Base-by-base conservation (phyloP, 2,113 vertebrate species). In the Montifringilla adamsi region DNA sequence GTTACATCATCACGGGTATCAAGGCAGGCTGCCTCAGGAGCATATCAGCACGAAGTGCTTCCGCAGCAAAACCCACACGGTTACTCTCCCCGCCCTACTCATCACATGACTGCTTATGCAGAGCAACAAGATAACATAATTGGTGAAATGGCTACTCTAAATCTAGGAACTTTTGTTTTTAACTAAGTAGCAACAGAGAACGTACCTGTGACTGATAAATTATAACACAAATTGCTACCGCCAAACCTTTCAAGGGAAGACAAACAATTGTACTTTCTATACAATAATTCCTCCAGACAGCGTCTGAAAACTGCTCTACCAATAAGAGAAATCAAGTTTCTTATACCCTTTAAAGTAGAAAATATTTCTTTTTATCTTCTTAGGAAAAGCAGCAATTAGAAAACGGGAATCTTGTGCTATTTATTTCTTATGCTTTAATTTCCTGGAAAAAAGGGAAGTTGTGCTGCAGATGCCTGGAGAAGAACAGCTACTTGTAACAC, bases 201-300 rank as follows among this genome's bases (percentile, higher is more conserved):
- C 1, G 0, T 35, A 6, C 7, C 21, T 3, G 2, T 4, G 11
- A 79, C 8, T 16, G 16, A 37, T 5, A 6, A 83, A 76, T 28
- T 64, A 39, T 55, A 88, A 28, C 26, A 50, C 10, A n/a, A 68
- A 77, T 1, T 50, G 16, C 37, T 74, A 27, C 16, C 8, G 15
- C 12, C 20, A 75, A 53, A 43, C 5, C 13, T 66, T 58, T n/a
- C 50, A 43, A 43, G 7, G 10, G 13, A 88, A 83, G 33, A n/a
- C 21, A 6, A 39, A 4, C 16, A 55, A 69, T n/a, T 53, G 17
- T 18, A 68, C 7, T 50, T 78, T 30, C 43, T 33, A 43, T 10
- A 15, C 39, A 82, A 6, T 22, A 85, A 74, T 33, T 43, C 5
- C 41, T 28, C 53, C 59, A 53, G 30, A 49, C 0, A 22, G 11